Evolutionary conservation across 2,888 invertebrate species (phyloP).

Genomic region (Thereva unica): DNA sequence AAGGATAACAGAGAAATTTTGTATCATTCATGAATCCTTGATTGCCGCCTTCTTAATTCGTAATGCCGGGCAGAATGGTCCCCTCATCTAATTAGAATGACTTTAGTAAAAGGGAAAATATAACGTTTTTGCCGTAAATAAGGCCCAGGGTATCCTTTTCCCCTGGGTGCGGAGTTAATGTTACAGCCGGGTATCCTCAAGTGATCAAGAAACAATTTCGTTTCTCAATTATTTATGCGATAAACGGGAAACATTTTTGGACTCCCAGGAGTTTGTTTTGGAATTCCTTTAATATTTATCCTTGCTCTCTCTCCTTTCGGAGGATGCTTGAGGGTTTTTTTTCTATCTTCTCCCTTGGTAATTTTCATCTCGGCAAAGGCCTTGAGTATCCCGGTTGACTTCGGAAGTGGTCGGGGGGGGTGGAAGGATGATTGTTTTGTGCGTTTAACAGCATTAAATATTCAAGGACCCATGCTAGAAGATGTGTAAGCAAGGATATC

Average conservation of each 20-base stretch:
- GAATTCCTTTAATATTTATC: slow-evolving; percentile 34
- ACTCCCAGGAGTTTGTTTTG: slow-evolving; percentile 13
- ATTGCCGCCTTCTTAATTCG: slow-evolving; percentile 17
- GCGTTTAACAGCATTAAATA: slow-evolving; percentile 44
- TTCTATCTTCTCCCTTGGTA: slow-evolving; percentile 7
- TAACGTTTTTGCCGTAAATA: slow-evolving; percentile 24
- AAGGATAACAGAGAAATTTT: slow-evolving; percentile 27
- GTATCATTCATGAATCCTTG: slow-evolving; percentile 31
- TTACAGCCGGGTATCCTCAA: slow-evolving; percentile 42
- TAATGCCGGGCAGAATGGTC: slow-evolving; percentile 18
- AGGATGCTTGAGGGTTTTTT: background rate
- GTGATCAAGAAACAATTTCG: slow-evolving; percentile 44
- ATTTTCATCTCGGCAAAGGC: slow-evolving; percentile 1
- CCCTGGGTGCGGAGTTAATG: slow-evolving; percentile 24
- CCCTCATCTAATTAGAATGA: slow-evolving; percentile 30
- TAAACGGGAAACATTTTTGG: slow-evolving; percentile 33
- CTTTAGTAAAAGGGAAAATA: slow-evolving; percentile 4
- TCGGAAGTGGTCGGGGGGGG: slow-evolving; percentile 5
- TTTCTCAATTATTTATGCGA: slow-evolving; percentile 43
- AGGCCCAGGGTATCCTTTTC: slow-evolving; percentile 25
- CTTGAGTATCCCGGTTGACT: too few relatives aligned
- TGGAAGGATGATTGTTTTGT: slow-evolving; percentile 40
- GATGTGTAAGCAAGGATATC: slow-evolving; percentile 30
- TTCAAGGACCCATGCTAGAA: slow-evolving; percentile 37
- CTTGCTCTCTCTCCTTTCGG: slow-evolving; percentile 6